Evolutionary conservation across 2,888 invertebrate species (phyloP), one percentile per base, ranked within the genome.

Genomic region (Sussaba pulchella): DNA sequence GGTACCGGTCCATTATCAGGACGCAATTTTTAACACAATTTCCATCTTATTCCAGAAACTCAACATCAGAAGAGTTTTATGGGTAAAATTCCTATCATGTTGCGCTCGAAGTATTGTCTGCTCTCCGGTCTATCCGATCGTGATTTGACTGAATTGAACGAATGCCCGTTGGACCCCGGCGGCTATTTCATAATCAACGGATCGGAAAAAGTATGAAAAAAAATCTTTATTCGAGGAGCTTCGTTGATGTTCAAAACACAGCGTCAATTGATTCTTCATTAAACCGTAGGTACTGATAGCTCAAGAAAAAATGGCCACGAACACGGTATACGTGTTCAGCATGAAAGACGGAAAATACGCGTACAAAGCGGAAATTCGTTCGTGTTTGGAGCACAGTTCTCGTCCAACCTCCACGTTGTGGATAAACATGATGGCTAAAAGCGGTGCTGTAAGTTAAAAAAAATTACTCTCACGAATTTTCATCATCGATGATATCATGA

Each of bases 311-410:
- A 99, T 99, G 99, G 99, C 99, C 5, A 99, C 99, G 6, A 99
- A 99, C 91, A 99, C 99, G 57, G 99, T 99, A 0, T 99, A 99
- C 93, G 99, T 99, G 12, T 99, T 99, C 91, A 97, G 98, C 88
- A 99, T 99, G 98, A 99, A 99, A 93, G 99, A 99, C 92, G 98
- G 99, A 24, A 99, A 99, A 92, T 99, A 98, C 94, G 99, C 99
- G 0, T 99, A 96, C 91, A 99, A 99, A 94, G 97, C 99, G 76
- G 99, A 99, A 94, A 99, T 99, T 86, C 94, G 99, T 50, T 99
- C 99, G 0, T 98, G 97, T 89, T 92, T 98, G 81, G 98, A 98
- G 89, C 97, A 98, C 91, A 96, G 96, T 90, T 97, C 99, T 0
- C 95, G 99, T 77, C 99, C 99, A 0, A 99, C 99, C 0, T 99